Evolutionary conservation across 1,140 invertebrate genomes (phyloP), one percentile per base, ranked within the genome.

Genomic region (Drosophila sechellia): DNA sequence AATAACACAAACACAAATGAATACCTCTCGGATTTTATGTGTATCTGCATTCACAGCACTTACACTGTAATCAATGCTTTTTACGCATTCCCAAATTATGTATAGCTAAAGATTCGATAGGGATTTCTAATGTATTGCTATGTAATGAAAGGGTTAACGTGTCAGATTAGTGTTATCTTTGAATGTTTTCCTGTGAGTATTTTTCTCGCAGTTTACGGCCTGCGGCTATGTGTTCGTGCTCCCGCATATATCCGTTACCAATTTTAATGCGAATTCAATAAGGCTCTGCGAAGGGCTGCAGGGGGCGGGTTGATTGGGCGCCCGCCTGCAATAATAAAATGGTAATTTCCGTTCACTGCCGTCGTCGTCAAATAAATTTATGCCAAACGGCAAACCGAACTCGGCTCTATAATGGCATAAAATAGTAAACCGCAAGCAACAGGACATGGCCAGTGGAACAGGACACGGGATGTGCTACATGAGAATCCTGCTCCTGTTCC

Each of bases 191-290:
- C 15, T 40, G 2, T 5, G n/a, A 5, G 15, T 17, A 6, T 1
- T 1, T 45, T 52, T 68, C 17, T 45, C 15, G 8, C 20, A 5
- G 60, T 68, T 39, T 15, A n/a, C 3, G 6, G 22, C 22, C 52
- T 63, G 45, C 5, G 64, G 59, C 37, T 20, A 12, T 70, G 35
- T 27, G 50, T 66, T 75, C 74, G 65, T 87, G 79, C 69, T 53
- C 58, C 65, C 81, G 79, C 83, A 86, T 87, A 78, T 86, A 89
- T 89, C 84, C 84, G 78, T 89, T 89, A 69, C 84, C 71, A 83
- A 86, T 87, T 86, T 86, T 81, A 87, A 86, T 86, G 84, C 45
- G 84, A 83, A 83, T 87, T 89, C 83, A 87, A 87, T 89, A 80
- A 85, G 81, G 75, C 72, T 63, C 56, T 60, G 55, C 20, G 54